These are phyloP conservation scores for Chalcosyrphus nemorum DNA, from an alignment of 2,888 invertebrate species.

Conservation along the genomic window DNA sequence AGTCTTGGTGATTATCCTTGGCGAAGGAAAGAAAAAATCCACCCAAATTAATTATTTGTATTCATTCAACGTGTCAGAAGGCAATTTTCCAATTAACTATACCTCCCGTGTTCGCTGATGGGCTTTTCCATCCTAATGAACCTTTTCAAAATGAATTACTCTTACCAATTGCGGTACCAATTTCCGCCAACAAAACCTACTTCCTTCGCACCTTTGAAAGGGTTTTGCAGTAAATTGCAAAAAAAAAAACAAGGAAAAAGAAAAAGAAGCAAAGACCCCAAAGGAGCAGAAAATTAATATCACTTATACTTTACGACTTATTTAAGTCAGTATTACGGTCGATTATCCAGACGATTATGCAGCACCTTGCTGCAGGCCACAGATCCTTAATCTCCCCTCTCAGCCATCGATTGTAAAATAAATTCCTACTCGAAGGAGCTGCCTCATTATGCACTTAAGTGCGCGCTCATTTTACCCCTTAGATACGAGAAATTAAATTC, in stretches of 20 bases:
- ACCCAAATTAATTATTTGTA: neutral
- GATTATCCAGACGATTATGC: slow-evolving; percentile 55
- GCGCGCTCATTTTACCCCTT: slow-evolving; percentile 25
- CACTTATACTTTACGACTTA: slow-evolving; percentile 57
- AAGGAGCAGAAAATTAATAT: slow-evolving; percentile 37
- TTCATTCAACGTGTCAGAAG: neutral
- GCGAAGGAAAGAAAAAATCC: neutral
- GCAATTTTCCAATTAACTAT: neutral
- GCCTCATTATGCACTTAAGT: slow-evolving; percentile 17
- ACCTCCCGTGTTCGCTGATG: neutral
- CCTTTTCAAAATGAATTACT: neutral
- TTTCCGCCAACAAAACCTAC: neutral
- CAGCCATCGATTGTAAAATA: slow-evolving; percentile 33
- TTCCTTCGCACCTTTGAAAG: neutral
- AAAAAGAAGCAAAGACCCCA: slow-evolving; percentile 20
- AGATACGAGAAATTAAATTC: slow-evolving; percentile 14
- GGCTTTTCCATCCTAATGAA: too few relatives aligned
- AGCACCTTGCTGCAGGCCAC: slow-evolving; percentile 59
- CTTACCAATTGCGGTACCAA: neutral
- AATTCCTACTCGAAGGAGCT: slow-evolving; percentile 28
- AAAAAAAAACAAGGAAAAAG: too few relatives aligned
- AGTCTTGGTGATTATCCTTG: neutral
- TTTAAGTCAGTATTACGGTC: slow-evolving; percentile 31
- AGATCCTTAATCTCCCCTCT: slow-evolving; percentile 57
- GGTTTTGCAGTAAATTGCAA: neutral